Evolutionary conservation across 2,888 invertebrate species (phyloP).

Genomic region (Ypsolopha scabrella): DNA sequence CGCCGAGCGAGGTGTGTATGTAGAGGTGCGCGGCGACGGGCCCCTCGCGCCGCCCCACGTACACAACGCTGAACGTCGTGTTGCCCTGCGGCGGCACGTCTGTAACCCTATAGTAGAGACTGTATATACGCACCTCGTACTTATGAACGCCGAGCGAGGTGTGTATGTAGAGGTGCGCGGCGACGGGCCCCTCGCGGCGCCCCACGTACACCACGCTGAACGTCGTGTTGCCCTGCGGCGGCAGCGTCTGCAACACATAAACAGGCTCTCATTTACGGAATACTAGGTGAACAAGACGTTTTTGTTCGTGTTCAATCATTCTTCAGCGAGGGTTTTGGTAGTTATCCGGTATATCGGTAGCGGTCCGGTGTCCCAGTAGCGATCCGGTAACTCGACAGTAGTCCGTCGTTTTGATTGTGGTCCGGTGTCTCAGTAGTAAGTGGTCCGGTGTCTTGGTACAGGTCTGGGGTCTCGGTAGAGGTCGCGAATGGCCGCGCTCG

Average conservation of each 20-base stretch:
- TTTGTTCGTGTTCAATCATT: no score
- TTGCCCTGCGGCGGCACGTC: no score
- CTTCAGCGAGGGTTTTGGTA: no score
- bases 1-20: slow-evolving; percentile 95
- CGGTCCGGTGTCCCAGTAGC: no score
- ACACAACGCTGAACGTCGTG: slow-evolving; percentile 98
- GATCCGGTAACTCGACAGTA: no score
- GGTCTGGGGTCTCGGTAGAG: slow-evolving; percentile 63
- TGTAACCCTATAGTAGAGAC: no score
- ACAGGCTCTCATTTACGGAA: neutral
- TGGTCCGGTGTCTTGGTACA: neutral
- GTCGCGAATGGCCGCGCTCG: slow-evolving; percentile 10
- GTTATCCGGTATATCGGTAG: no score
- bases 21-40: slow-evolving; percentile 87
- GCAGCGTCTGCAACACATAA: slow-evolving; percentile 76
- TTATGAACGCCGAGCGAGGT: slow-evolving; percentile 93
- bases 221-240: slow-evolving; percentile 91
- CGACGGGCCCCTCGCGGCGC: slow-evolving; percentile 87
- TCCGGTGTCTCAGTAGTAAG: no score
- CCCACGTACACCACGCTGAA: slow-evolving; percentile 97
- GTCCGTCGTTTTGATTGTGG: no score
- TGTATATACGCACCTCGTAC: slow-evolving; percentile 84
- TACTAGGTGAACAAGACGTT: neutral
- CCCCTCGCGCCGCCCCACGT: slow-evolving; percentile 93
- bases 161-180: slow-evolving; percentile 92